Conservation (phyloP, 2,888 invertebrate species). For the Mimas tiliae region DNA sequence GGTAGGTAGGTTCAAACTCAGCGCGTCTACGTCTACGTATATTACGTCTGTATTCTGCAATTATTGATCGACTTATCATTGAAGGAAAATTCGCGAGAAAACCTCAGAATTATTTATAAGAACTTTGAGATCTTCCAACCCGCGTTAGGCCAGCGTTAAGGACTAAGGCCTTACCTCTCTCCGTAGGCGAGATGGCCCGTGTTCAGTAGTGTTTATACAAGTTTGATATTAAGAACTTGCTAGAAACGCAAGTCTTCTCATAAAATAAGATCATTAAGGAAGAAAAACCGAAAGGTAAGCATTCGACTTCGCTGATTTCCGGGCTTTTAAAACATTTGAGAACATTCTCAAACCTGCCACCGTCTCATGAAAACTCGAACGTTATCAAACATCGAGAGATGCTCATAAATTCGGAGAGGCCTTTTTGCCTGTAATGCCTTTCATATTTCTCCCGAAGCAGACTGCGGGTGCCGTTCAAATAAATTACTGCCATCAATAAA, state of each 20-base stretch:
- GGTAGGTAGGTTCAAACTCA: too few species aligned
- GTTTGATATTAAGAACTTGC: too few species aligned
- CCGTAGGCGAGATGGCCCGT: too few species aligned
- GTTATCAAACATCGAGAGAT: slow-evolving; percentile 77
- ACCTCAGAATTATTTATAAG: too few species aligned
- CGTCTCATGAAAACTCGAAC: slow-evolving; percentile 53
- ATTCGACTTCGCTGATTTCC: slow-evolving; percentile 46
- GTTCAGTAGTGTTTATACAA: too few species aligned
- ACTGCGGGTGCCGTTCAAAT: slow-evolving; percentile 82
- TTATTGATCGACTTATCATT: too few species aligned
- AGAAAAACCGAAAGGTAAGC: not conserved
- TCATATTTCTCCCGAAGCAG: slow-evolving; percentile 81
- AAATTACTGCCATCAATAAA: slow-evolving; percentile 84
- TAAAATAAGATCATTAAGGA: not conserved
- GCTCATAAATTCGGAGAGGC: slow-evolving; percentile 82
- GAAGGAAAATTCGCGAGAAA: too few species aligned
- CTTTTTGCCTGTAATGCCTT: slow-evolving; percentile 82
- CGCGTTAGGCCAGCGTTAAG: too few species aligned
- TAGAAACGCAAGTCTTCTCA: not conserved
- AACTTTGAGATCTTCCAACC: too few species aligned
- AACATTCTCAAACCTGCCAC: slow-evolving; percentile 55
- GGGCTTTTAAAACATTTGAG: slow-evolving; percentile 62
- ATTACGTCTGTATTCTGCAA: too few species aligned
- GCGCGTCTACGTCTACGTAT: too few species aligned
- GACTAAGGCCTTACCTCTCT: too few species aligned